phyloP scores from a whole-genome alignment of 2,797 vertebrate species.

The Cynopterus sphinx region DNA sequence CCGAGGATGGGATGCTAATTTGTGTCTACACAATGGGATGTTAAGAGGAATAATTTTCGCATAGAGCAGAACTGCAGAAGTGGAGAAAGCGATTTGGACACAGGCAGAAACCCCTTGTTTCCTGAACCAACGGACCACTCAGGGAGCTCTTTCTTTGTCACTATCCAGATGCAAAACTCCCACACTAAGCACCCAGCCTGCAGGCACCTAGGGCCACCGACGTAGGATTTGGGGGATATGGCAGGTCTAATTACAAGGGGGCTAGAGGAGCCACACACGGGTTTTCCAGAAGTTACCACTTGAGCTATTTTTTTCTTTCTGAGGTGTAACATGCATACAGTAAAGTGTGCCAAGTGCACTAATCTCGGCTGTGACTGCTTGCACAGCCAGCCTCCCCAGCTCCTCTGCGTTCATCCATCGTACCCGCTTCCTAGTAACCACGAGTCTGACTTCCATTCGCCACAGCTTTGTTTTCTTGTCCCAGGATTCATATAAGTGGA shows the following conservation, averaged over 20 bases:
- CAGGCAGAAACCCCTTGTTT: background rate
- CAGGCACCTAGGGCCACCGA: background rate
- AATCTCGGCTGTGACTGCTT: background rate
- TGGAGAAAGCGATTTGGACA: background rate
- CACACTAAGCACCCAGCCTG: background rate
- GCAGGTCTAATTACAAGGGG: background rate
- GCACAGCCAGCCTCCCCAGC: background rate
- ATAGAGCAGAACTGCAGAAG: too few species aligned
- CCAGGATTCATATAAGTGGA: background rate
- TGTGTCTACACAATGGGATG: too few species aligned
- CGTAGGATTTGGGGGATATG: background rate
- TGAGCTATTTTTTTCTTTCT: background rate
- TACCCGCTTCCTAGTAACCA: background rate
- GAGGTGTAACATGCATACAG: background rate
- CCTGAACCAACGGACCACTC: background rate
- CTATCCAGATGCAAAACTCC: background rate
- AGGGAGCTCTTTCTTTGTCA: background rate
- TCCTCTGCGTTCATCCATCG: background rate
- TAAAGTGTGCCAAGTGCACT: background rate
- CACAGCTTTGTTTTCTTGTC: background rate
- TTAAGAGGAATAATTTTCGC: background rate
- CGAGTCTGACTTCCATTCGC: background rate
- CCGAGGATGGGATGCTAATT: background rate
- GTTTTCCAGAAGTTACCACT: background rate
- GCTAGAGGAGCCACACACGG: background rate